Percentiles rank a stretch among this genome's conserved stretches.
These are phyloP conservation scores for Rhinophrynus dorsalis DNA, from an alignment of 2,797 vertebrate genomes.

Conservation along the genomic window DNA sequence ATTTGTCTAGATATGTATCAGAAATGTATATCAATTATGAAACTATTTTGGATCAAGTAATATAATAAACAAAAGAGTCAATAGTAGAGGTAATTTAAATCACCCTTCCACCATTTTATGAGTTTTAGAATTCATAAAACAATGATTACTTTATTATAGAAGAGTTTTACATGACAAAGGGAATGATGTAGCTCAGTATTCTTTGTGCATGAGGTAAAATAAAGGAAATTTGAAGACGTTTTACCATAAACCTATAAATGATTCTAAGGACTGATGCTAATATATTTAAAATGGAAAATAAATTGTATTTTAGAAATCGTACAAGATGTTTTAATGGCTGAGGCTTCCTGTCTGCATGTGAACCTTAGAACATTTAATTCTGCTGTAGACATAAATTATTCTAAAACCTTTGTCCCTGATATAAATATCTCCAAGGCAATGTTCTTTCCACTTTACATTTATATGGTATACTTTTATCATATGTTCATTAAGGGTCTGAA, in stretches of 20 bases:
- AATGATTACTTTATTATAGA: slow-evolving; percentile 1
- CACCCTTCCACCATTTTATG: background rate
- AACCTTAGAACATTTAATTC: slow-evolving; percentile 19
- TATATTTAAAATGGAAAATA: slow-evolving; percentile 36
- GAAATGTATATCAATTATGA: background rate
- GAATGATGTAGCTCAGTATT: slow-evolving; percentile 3
- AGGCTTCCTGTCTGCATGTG: slow-evolving; percentile 36
- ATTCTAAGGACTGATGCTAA: background rate
- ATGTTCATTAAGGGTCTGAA: too few species aligned
- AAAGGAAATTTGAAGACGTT: slow-evolving; percentile 4
- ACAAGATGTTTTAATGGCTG: slow-evolving; percentile 1
- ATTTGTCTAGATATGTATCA: background rate
- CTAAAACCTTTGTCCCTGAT: slow-evolving; percentile 24
- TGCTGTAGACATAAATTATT: slow-evolving; percentile 19
- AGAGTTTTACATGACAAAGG: background rate
- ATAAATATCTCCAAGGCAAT: slow-evolving; percentile 17
- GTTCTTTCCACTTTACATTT: slow-evolving; percentile 23
- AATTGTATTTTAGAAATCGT: slow-evolving; percentile 7
- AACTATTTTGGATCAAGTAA: background rate
- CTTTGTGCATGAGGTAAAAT: background rate
- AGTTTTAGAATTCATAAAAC: slow-evolving; percentile 18
- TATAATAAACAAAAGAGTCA: background rate
- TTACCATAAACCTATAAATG: slow-evolving; percentile 4
- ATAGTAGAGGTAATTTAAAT: slow-evolving; percentile 16
- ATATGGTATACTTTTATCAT: slow-evolving; percentile 20